Evolutionary conservation across 2,888 invertebrate genomes (phyloP).

Genomic region (Oligia fasciuncula): DNA sequence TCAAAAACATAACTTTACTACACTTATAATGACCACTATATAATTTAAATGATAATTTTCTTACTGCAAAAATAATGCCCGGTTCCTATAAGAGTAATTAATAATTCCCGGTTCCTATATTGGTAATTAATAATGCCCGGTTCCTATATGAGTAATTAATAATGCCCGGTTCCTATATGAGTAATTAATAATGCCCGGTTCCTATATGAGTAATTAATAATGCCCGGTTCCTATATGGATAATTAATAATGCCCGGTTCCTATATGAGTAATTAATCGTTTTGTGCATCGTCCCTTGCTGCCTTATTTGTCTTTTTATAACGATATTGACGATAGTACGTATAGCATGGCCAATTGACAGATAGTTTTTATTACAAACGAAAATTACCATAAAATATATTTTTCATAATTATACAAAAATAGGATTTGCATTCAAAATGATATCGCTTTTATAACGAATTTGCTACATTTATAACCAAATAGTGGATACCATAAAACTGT

Average conservation of each 20-base stretch:
- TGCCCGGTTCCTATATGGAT: neutral
- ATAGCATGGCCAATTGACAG: too few species aligned
- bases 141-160: neutral
- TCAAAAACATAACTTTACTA: neutral
- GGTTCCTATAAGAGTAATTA: neutral
- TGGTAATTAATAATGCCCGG: neutral
- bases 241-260: neutral
- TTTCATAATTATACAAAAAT: neutral
- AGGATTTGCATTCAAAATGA: neutral
- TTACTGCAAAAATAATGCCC: neutral
- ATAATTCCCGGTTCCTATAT: neutral
- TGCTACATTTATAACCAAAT: neutral
- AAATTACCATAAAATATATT: neutral
- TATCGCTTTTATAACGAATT: neutral
- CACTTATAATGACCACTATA: neutral
- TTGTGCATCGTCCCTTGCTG: neutral
- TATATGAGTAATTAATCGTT: neutral
- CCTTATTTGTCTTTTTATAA: too few species aligned
- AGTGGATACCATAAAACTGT: neutral
- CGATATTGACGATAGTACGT: too few species aligned
- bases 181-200: neutral
- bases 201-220: neutral
- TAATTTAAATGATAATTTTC: neutral
- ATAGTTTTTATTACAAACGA: neutral
- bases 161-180: neutral